Percentiles rank a stretch among this genome's conserved stretches.
These are phyloP conservation scores for Drosophila malerkotliana DNA, from an alignment of 1,140 invertebrate species.

Conservation along the genomic window DNA sequence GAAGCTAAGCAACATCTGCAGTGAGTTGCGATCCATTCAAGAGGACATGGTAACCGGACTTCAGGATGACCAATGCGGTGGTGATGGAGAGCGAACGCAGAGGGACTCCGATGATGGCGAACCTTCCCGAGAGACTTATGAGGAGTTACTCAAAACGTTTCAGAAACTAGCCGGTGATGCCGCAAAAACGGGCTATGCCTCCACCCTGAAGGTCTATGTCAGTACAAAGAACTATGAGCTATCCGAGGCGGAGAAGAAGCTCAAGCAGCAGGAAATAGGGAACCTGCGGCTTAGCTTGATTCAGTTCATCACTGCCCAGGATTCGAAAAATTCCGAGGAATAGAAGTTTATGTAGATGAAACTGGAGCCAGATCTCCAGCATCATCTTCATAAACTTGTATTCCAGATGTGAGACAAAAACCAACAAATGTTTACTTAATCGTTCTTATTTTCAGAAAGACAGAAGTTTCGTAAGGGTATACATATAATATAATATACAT, in stretches of 20 bases:
- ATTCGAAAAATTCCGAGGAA: not conserved
- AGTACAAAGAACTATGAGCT: slow-evolving; percentile 64
- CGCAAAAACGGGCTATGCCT: slow-evolving; percentile 22
- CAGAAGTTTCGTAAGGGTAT: slow-evolving; percentile 46
- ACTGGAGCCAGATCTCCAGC: not conserved
- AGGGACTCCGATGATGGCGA: not conserved
- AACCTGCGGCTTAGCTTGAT: slow-evolving; percentile 41
- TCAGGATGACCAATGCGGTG: slow-evolving; percentile 38
- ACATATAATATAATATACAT: slow-evolving; percentile 63
- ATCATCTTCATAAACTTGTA: slow-evolving; percentile 16
- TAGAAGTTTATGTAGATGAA: slow-evolving; percentile 14
- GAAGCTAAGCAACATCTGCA: slow-evolving; percentile 41
- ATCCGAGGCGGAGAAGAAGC: slow-evolving; percentile 34
- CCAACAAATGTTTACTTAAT: slow-evolving; percentile 10
- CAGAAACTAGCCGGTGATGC: slow-evolving; percentile 45
- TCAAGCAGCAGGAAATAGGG: slow-evolving; percentile 39
- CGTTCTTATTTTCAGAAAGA: slow-evolving; percentile 42
- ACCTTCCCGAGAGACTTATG: slow-evolving; percentile 13
- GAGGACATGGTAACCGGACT: not conserved
- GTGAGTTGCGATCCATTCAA: slow-evolving; percentile 33
- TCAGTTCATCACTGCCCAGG: slow-evolving; percentile 17
- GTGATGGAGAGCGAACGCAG: slow-evolving; percentile 19
- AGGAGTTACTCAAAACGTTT: slow-evolving; percentile 32
- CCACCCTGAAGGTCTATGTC: slow-evolving; percentile 52
- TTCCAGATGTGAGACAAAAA: not conserved